Base-by-base conservation (phyloP, 2,797 vertebrate genomes). In the Phrynocephalus forsythii region DNA sequence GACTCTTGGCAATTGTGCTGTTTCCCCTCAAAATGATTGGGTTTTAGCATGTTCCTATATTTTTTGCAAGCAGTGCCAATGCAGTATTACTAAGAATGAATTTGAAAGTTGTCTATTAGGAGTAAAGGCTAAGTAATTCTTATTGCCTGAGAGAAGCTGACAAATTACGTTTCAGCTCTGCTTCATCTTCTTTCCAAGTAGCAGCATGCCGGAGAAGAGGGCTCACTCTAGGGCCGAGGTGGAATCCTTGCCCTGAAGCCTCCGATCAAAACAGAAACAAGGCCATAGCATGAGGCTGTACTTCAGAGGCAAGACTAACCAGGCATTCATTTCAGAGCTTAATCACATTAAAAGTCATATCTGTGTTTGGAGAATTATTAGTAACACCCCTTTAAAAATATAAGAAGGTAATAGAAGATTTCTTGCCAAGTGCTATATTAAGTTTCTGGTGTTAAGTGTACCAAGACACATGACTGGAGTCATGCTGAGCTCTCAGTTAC, bases 331-430 rank as follows among this genome's bases (percentile, higher is more conserved):
- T 86, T 88, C 67, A 93, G 88, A 93, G 87, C 88, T 92, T 91
- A 94, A 95, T 94, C 92, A 93, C 92, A 67, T 87, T 94, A 89
- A 94, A 93, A 82, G 76, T 75, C 28, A 50, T 81, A 86, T 90
- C 81, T 63, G 85, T 87, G 93, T 93, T 94, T 92, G 92, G 85
- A 90, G 67, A 87, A 87, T 84, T 83, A 56, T 72, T 90, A 60
- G 67, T 50, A 78, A 20, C 26, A 56, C 56, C 5, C 20, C 0
- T 8, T 2, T 66, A 18, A 0, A 9, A 67, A 72, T n/a, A 50
- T 10, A 44, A 60, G 26, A 26, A 73, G 30, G 28, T 20, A 83
- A 30, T 67, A 81, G 76, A 82, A 78, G 88, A 89, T 56, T 86
- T 77, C 30, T 75, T 80, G 26, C 0, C 1, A 26, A 87, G 90